phyloP scores from a whole-genome alignment of 2,888 invertebrate species.

The Lithophane ornitopus region DNA sequence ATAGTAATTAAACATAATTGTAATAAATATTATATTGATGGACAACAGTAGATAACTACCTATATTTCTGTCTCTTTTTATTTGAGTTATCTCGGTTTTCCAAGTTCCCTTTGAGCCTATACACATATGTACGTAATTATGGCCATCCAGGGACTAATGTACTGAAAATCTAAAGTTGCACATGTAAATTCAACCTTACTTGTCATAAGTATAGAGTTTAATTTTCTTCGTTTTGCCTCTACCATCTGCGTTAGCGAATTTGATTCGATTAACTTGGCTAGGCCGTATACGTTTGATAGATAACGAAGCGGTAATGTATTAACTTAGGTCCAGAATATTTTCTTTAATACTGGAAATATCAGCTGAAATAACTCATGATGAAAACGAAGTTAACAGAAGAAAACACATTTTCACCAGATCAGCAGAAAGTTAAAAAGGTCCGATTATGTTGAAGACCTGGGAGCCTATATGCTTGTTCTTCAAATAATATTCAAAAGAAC shows the following conservation, averaged over 20 bases:
- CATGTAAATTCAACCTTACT: constrained; percentile 4
- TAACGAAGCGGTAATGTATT: constrained; percentile 20
- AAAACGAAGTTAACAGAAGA: not conserved
- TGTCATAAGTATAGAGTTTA: not conserved
- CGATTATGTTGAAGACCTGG: too few species aligned
- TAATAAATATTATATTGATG: not conserved
- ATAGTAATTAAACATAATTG: not conserved
- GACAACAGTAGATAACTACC: not conserved
- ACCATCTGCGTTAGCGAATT: constrained; percentile 11
- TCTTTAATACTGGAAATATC: not conserved
- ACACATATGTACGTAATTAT: not conserved
- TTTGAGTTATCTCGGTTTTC: not conserved
- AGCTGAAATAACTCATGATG: not conserved
- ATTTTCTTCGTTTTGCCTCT: not conserved
- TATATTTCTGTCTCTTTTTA: not conserved
- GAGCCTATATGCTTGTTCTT: too few species aligned
- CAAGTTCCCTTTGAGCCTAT: constrained; percentile 2
- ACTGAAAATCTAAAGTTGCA: not conserved
- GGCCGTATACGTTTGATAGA: not conserved
- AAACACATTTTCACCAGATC: not conserved
- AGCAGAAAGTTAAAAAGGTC: too few species aligned
- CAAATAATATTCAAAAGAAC: too few species aligned
- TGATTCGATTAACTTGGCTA: constrained; percentile 25
- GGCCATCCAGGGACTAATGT: not conserved
- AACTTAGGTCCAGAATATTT: not conserved